phyloP scores from a whole-genome alignment of 2,113 vertebrate genomes.

The Notarius quadriscutis region DNA sequence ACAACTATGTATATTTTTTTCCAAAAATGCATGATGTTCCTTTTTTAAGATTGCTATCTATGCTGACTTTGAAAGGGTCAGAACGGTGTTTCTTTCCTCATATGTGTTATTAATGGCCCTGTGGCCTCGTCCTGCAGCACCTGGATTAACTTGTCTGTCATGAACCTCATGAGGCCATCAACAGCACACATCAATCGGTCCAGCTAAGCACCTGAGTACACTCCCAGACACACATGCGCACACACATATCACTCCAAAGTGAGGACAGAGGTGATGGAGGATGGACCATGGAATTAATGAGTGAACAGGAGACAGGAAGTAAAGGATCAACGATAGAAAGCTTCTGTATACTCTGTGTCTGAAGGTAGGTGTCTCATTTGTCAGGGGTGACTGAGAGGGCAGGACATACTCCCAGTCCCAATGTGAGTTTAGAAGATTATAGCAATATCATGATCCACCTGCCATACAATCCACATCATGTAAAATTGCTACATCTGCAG shows the following conservation, averaged over 20 bases:
- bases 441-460: not conserved
- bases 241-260: slow-evolving; percentile 62
- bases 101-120: slow-evolving; percentile 63
- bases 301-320: slow-evolving; percentile 15
- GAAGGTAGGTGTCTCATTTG: slow-evolving; percentile 12
- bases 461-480: not conserved
- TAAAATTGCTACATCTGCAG: not conserved
- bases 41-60: not conserved
- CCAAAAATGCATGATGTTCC: not conserved
- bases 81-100: slow-evolving; percentile 45
- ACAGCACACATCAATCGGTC: slow-evolving; percentile 62
- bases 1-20: not conserved
- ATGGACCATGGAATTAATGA: slow-evolving; percentile 48
- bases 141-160: slow-evolving; percentile 63
- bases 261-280: slow-evolving; percentile 56
- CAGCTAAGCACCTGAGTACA: slow-evolving; percentile 13
- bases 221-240: slow-evolving; percentile 45
- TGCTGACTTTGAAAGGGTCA: slow-evolving; percentile 44
- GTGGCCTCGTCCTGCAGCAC: slow-evolving; percentile 48
- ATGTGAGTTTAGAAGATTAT: not conserved
- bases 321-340: slow-evolving; percentile 21
- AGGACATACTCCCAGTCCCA: not conserved
- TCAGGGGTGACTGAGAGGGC: slow-evolving; percentile 14
- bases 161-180: slow-evolving; percentile 66
- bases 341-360: slow-evolving; percentile 4